Evolutionary conservation across 2,888 invertebrate genomes (phyloP), one percentile per base, ranked within the genome.

Genomic region (Lithophane ornitopus): DNA sequence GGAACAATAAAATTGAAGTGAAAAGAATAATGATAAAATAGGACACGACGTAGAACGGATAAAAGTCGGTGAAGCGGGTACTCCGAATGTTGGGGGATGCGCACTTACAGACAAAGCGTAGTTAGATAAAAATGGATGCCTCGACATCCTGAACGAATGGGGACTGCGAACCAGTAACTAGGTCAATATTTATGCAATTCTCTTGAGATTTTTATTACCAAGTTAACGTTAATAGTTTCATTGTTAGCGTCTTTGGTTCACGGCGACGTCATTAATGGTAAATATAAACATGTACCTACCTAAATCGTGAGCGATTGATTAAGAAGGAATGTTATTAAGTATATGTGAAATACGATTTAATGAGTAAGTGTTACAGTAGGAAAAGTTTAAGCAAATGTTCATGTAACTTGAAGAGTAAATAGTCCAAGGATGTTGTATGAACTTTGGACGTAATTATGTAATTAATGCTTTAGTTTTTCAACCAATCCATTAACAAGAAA

Each of bases 401-500:
- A 49, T 52, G 44, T 52, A 52, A 34, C 54, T 78, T 58, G 22
- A 58, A 70, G 49, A 26, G 59, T 54, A 22, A 22, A 66, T 22
- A 11, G 41, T 56, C 39, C 52, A 66, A 82, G 26, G 54, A 49
- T 65, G 14, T 41, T 54, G 44, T 46, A 56, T 62, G 62, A 84
- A 56, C 62, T 76, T 66, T 74, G 54, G 44, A 75, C 46, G 58
- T 66, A 49, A 74, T 78, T 70, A 69, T 77, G 59, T 78, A 77
- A 84, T 81, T 85, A 81, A 62, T 52, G 46, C 44, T 65, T 79
- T 72, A 74, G 85, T 84, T 90, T 90, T 88, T 87, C 83, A 78
- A 80, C 78, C 75, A 87, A 90, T 90, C 89, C 90, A 92, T 92
- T 92, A 92, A 89, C 85, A 82, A 86, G 85, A 91, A 93, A 90